Evolutionary conservation across 2,888 invertebrate genomes (phyloP), one percentile per base, ranked within the genome.

Genomic region (Prionchulus punctatus): DNA sequence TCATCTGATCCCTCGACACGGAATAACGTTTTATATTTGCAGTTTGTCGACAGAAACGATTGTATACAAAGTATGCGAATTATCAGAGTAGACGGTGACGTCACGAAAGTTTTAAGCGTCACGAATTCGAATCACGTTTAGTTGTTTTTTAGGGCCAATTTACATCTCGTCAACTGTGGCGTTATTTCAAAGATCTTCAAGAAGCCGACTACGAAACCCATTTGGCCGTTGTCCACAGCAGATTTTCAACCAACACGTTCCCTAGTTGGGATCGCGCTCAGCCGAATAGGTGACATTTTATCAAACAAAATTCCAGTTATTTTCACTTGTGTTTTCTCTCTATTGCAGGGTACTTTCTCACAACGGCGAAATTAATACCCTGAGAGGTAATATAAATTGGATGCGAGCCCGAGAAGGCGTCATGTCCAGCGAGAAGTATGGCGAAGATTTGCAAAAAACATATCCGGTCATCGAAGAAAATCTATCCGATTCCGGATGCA

Each of bases 261-360:
- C 98, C 98, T 21, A 91, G 89, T 71, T 98, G 98, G 98, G 94
- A 96, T 75, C 79, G 96, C 66, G 96, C 98, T 23, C 96, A 98
- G 77, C 98, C 98, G 18, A 79, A 94, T 67, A 83, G 94, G 86
- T 86, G 72, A 45, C 12, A 36, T 7, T 36, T 36, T 18, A 36
- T 12, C 18, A 12, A 36, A 12, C 18, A 36, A 18, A 18, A 36
- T 36, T 36, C 18, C n/a, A 52, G 18, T 52, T n/a, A 42, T 43
- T 58, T 1, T 57, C 7, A 4, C 48, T 23, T 57, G 43, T 36
- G 28, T 59, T 57, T 0, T 72, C 84, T 89, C n/a, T n/a, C n/a
- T n/a, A n/a, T n/a, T n/a, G n/a, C n/a, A n/a, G n/a, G 71, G 81
- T 86, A 69, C 77, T 98, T 64, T 96, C 96, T 60, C 98, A 98